Evolutionary conservation across 2,888 invertebrate genomes (phyloP), one percentile per base, ranked within the genome.

Genomic region (Cerastoderma edule): DNA sequence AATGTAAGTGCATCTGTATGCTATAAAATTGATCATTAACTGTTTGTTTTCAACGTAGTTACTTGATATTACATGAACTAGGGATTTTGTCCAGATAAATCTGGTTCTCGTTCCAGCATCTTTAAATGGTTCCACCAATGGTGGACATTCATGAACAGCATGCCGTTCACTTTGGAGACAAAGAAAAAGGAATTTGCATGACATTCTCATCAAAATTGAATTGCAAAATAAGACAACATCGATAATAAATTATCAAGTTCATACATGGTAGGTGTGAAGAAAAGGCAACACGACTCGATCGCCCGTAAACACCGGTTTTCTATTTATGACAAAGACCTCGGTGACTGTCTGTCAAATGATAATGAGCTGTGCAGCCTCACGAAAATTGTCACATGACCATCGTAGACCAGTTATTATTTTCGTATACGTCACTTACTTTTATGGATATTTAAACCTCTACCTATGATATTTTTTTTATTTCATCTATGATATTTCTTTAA

Each of bases 291-390:
- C 35, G 16, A 39, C 39, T 22, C 33, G 39, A 60, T 60, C 35
- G 39, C 60, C 60, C 39, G 60, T 60, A 39, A 39, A 35, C 60
- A 60, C 35, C 28, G 39, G 35, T 60, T 60, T 60, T 60, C 60
- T 60, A 50, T 63, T 67, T 54, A 71, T 75, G 75, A 78, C 78
- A 81, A 81, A 75, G 73, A 65, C 60, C 60, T 73, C 67, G 56
- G 33, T 80, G 79, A 80, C 81, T 78, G 73, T 44, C 69, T 73
- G 78, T 81, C 81, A 81, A 81, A 81, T 81, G 81, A 81, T 81
- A 81, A 81, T 81, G 81, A 81, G 81, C 78, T 80, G 73, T 78
- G 78, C 75, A 78, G 75, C 78, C 63, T 78, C 81, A 73, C 75
- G 70, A 73, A 73, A 81, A 68, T 67, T 63, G 73, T 81, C 81